Conservation (phyloP, 2,888 invertebrate genomes). For the Azorinus chamasolen region DNA sequence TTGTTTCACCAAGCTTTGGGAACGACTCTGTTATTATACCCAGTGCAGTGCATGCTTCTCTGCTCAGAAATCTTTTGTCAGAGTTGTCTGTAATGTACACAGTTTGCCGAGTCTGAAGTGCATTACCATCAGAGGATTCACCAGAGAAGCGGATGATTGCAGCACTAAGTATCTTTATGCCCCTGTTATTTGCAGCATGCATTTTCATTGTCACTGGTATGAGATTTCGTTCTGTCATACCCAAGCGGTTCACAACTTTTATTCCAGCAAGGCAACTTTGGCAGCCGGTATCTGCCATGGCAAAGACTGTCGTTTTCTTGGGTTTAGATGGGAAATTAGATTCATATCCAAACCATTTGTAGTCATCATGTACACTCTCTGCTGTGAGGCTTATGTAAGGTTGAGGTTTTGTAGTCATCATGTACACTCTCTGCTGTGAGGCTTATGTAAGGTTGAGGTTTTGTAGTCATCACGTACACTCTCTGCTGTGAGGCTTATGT, state of each 20-base stretch:
- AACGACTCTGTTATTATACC: constrained; percentile 62
- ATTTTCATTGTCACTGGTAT: constrained; percentile 73
- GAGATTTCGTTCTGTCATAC: constrained; percentile 62
- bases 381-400: no score
- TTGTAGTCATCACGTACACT: constrained; percentile 45
- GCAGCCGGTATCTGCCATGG: constrained; percentile 69
- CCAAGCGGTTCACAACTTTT: no score
- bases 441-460: constrained; percentile 59
- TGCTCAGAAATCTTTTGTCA: constrained; percentile 66
- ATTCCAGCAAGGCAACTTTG: constrained; percentile 70
- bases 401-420: no score
- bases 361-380: no score
- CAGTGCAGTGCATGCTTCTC: constrained; percentile 64
- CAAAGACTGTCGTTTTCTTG: constrained; percentile 14
- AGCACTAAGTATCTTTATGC: no score
- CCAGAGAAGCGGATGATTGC: constrained; percentile 59
- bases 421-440: no score
- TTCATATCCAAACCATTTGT: no score
- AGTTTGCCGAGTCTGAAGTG: constrained; percentile 65
- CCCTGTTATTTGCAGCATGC: constrained; percentile 71
- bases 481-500: constrained; percentile 28
- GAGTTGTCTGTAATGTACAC: constrained; percentile 70
- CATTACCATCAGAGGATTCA: constrained; percentile 11
- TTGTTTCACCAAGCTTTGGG: constrained; percentile 46
- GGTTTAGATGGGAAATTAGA: constrained; percentile 12